Base-by-base conservation (phyloP, 2,888 invertebrate genomes). In the Liodrosophila aerea region DNA sequence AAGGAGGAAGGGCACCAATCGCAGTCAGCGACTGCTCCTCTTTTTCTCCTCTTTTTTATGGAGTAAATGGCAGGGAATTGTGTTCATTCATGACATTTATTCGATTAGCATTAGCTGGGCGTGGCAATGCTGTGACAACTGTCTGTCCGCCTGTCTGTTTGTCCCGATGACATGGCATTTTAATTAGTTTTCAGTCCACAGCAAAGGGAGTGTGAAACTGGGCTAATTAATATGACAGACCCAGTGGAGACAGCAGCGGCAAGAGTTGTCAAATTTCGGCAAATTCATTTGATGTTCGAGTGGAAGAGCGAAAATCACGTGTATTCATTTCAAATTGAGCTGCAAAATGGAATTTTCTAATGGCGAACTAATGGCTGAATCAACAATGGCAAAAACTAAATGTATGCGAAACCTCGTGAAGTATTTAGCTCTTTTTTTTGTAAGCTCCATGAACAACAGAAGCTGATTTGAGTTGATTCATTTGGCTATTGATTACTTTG, bases 221-320 rank as follows among this genome's bases (percentile, higher is more conserved):
- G 56, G 71, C 82, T 80, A 85, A 80, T 80, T 83, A 80, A 78
- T 85, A 75, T 83, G 80, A 76, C 85, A 85, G 76, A 43, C 52
- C 51, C 85, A 84, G 85, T 16, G 7, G n/a, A 39, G 34, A 34
- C 29, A 29, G 7, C 3, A 29, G 7, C 7, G 33, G 4, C 33
- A 12, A n/a, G 33, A 37, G 4, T 12, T 13, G 37, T 2, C 39
- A 33, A 50, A 62, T 58, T 67, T 45, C 22, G 22, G 3, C 22
- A 50, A 50, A 64, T 64, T 56, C 53, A 43, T 60, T 65, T 11
- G 37, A 40, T 49, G 64, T 41, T 33, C 33, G 18, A 13, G 29
- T 44, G 34, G 34, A 22, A 22, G 5, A 22, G 5, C 18, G 2
- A 40, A 44, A 61, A 61, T 67, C 37, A 30, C 33, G 22, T 53